Base-by-base conservation (phyloP, 2,888 invertebrate genomes). In the Agrypnus murinus region DNA sequence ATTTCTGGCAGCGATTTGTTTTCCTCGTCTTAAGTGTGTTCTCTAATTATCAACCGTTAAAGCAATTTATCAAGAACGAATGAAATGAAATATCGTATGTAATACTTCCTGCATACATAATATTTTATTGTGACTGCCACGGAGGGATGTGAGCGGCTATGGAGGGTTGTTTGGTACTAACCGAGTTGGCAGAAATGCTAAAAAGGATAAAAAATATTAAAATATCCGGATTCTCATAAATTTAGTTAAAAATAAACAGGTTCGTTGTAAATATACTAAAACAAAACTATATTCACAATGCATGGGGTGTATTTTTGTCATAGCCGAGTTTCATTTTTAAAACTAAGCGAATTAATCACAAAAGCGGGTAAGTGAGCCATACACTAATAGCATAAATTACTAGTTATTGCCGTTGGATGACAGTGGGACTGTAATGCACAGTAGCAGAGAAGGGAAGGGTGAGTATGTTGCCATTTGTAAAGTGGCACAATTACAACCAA, bases 1-100 rank as follows among this genome's bases (percentile, higher is more conserved):
- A 66, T 66, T 66, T 66, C 59, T 59, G 72, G 65, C 74, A 59
- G 57, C 75, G 74, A 77, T 77, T 77, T 75, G 74, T 76, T 74
- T 76, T 75, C 74, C 73, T 74, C 71, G 70, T 72, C 74, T 74
- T 75, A 60, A 72, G 67, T 68, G 70, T 74, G 69, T 66, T 76
- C 59, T 72, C 74, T 76, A 74, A 73, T 77, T 75, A 74, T 69
- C 73, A 72, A 59, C 48, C 19, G 48, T 48, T 40, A 36, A 25
- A 15, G 36, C 17, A 66, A 48, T 66, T 58, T 66, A 66, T 66
- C 66, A 57, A 57, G 38, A 31, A 65, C 32, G 31, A 58, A 43
- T 14, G 31, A 43, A 36, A 55, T 53, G 53, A 64, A 55, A 64
- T 64, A 43, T 64, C 53, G 64, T 50, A 43, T 19, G 55, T 43